phyloP scores from a whole-genome alignment of 2,888 invertebrate species.

The Melinopterus prodromus region DNA sequence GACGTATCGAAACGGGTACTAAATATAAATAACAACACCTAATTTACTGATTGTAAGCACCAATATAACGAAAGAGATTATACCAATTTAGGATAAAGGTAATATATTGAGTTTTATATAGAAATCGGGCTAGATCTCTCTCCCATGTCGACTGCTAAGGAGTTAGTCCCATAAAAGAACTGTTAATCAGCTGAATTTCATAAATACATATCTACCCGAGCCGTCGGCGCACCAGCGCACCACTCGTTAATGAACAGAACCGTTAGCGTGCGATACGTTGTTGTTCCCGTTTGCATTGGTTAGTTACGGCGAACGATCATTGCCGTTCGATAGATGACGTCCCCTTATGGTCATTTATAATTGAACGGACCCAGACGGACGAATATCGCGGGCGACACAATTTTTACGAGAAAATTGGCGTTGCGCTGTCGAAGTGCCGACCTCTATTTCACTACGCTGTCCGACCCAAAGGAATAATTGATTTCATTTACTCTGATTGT shows the following conservation, averaged over 20 bases:
- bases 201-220: not conserved
- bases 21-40: not conserved
- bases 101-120: not conserved
- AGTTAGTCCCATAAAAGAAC: not conserved
- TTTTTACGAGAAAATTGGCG: not conserved
- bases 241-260: not conserved
- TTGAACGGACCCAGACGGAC: not conserved
- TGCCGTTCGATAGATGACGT: not conserved
- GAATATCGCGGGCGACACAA: not conserved
- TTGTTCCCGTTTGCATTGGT: not conserved
- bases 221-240: not conserved
- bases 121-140: not conserved
- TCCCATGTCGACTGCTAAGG: slow-evolving; percentile 4
- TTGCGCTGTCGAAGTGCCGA: not conserved
- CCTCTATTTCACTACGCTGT: not conserved
- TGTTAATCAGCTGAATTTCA: slow-evolving; percentile 4
- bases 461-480: not conserved
- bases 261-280: not conserved
- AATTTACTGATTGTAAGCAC: not conserved
- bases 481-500: not conserved
- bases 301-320: not conserved
- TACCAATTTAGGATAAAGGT: slow-evolving; percentile 4
- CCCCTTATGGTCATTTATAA: not conserved
- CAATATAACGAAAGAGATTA: not conserved
- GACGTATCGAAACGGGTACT: no score